Conservation (phyloP, 1,140 invertebrate species). For the Chrysopa pallens region DNA sequence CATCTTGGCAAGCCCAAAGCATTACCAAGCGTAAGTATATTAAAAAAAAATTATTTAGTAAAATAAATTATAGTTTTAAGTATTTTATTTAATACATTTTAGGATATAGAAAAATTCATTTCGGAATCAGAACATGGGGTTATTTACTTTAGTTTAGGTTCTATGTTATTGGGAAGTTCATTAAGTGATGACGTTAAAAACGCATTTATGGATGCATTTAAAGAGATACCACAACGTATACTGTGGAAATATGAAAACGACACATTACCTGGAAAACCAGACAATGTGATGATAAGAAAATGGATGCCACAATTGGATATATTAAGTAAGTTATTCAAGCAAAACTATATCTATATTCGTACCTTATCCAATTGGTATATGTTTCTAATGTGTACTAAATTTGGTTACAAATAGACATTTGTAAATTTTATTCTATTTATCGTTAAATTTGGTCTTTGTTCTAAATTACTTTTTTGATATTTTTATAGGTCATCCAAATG, state of each 20-base stretch:
- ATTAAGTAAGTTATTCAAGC: slow-evolving; percentile 18
- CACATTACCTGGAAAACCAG: slow-evolving; percentile 14
- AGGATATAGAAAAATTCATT: slow-evolving; percentile 46
- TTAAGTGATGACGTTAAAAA: slow-evolving; percentile 4
- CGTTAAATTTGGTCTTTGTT: too few relatives aligned
- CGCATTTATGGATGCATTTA: slow-evolving; percentile 21
- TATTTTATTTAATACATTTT: slow-evolving; percentile 10
- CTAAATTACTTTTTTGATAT: too few relatives aligned
- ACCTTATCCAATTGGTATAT: too few relatives aligned
- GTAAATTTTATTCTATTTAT: too few relatives aligned
- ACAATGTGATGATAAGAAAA: slow-evolving; percentile 27
- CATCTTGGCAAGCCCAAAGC: too few relatives aligned
- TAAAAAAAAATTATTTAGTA: too few relatives aligned
- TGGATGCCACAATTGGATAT: slow-evolving; percentile 32
- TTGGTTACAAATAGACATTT: too few relatives aligned
- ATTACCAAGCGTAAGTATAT: too few relatives aligned
- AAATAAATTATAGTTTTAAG: too few relatives aligned
- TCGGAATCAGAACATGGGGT: slow-evolving; percentile 31
- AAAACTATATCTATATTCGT: too few relatives aligned
- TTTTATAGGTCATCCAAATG: slow-evolving; percentile 43
- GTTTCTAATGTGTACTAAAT: too few relatives aligned
- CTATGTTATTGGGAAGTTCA: slow-evolving; percentile 22
- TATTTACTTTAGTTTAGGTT: not conserved
- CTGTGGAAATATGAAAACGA: slow-evolving; percentile 26
- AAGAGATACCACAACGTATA: slow-evolving; percentile 20